phyloP scores from a whole-genome alignment of 2,888 invertebrate species.

The Ectemnius continuus region DNA sequence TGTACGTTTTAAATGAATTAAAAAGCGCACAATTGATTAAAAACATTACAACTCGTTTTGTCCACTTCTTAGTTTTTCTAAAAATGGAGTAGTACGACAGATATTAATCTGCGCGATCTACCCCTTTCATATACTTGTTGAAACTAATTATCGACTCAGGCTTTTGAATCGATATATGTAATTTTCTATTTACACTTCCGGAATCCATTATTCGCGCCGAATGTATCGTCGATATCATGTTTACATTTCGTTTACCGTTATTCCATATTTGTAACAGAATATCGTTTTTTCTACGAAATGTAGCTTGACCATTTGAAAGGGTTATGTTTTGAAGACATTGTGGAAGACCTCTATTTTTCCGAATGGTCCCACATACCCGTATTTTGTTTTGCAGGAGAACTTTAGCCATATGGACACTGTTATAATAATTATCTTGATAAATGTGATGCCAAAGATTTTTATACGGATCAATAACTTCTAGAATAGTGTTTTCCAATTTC shows the following conservation, averaged over 20 bases:
- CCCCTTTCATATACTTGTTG: slow-evolving; percentile 26
- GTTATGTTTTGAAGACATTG: not conserved
- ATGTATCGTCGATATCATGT: not conserved
- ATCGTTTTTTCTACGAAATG: not conserved
- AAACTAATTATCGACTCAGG: not conserved
- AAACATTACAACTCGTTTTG: slow-evolving; percentile 24
- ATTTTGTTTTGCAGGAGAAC: slow-evolving; percentile 36
- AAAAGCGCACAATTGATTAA: slow-evolving; percentile 28
- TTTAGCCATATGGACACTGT: slow-evolving; percentile 42
- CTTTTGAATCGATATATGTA: not conserved
- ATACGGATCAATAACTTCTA: not conserved
- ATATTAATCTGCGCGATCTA: slow-evolving; percentile 27
- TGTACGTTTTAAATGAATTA: slow-evolving; percentile 28
- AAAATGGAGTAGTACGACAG: slow-evolving; percentile 24
- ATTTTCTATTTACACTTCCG: not conserved
- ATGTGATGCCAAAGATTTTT: slow-evolving; percentile 28
- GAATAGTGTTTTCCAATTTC: not conserved
- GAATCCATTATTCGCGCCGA: not conserved
- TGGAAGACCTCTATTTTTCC: not conserved
- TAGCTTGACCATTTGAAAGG: not conserved
- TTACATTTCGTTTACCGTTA: not conserved
- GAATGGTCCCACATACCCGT: slow-evolving; percentile 33
- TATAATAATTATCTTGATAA: slow-evolving; percentile 38
- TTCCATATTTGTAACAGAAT: not conserved
- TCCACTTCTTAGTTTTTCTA: slow-evolving; percentile 23